Evolutionary conservation across 2,113 vertebrate genomes (phyloP).

Genomic region (Gasterosteus nipponicus): DNA sequence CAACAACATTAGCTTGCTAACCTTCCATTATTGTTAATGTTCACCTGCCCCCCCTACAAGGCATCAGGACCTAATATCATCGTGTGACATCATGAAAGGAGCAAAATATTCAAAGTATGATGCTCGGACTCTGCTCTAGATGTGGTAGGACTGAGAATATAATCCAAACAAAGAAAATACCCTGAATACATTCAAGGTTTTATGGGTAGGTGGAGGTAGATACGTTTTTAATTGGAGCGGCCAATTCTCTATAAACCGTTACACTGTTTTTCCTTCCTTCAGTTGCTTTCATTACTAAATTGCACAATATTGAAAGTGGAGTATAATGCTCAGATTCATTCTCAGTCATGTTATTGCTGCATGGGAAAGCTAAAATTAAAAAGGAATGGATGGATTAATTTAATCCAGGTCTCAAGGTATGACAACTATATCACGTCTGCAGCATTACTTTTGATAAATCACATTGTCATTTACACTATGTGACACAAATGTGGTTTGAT

Average conservation of each 20-base stretch:
- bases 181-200: neutral
- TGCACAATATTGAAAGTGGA: neutral
- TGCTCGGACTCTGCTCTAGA: neutral
- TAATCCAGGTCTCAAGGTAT: neutral
- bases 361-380: neutral
- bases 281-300: neutral
- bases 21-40: neutral
- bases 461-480: neutral
- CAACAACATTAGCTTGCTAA: neutral
- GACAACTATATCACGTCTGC: neutral
- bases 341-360: neutral
- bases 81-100: neutral
- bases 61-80: neutral
- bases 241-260: neutral
- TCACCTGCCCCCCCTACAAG: neutral
- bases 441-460: neutral
- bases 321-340: neutral
- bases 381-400: neutral
- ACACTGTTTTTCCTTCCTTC: neutral
- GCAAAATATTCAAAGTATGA: neutral
- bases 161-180: neutral
- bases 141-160: neutral
- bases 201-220: slow-evolving; percentile 26
- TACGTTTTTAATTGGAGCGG: slow-evolving; percentile 1
- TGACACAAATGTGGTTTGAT: neutral